These are phyloP conservation scores for Epizoanthus scotinus DNA, from an alignment of 92 coral and sea anemone genomes.

Conservation along the genomic window DNA sequence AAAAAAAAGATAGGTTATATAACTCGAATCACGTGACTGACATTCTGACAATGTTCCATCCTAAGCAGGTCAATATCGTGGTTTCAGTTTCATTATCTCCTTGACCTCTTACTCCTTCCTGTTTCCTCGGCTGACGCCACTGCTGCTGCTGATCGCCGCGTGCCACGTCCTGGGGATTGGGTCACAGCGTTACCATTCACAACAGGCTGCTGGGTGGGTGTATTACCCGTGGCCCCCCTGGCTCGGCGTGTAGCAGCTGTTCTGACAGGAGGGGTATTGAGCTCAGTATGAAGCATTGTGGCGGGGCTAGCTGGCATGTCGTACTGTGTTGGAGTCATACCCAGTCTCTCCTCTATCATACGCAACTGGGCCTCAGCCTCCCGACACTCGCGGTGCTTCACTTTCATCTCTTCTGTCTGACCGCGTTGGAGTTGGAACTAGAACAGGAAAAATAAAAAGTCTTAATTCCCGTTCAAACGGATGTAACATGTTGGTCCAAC, in stretches of 20 bases:
- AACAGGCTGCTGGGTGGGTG: slow-evolving; percentile 54
- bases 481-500: too few species aligned
- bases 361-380: slow-evolving; percentile 96
- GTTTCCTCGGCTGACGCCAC: slow-evolving; percentile 68
- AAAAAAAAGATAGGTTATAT: too few species aligned
- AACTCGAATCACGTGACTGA: background rate
- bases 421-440: slow-evolving; percentile 89
- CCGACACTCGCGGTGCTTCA: slow-evolving; percentile 93
- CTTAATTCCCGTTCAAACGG: too few species aligned
- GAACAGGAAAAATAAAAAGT: background rate
- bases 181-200: slow-evolving; percentile 57
- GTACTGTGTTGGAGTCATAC: slow-evolving; percentile 97
- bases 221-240: slow-evolving; percentile 52
- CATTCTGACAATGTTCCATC: background rate
- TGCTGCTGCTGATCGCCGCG: slow-evolving; percentile 65
- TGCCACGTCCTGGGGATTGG: slow-evolving; percentile 53
- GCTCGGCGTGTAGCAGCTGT: slow-evolving; percentile 71
- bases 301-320: slow-evolving; percentile 99
- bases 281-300: slow-evolving; percentile 92
- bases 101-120: slow-evolving; percentile 69
- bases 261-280: slow-evolving; percentile 73
- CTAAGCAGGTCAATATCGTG: background rate
- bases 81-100: slow-evolving; percentile 40
- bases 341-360: slow-evolving; percentile 91
- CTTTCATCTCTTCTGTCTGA: slow-evolving; percentile 93